A percentile compares a stretch with the other conserved stretches of the same genome.
Conservation (phyloP, 2,113 vertebrate species). For the Motacilla alba region DNA sequence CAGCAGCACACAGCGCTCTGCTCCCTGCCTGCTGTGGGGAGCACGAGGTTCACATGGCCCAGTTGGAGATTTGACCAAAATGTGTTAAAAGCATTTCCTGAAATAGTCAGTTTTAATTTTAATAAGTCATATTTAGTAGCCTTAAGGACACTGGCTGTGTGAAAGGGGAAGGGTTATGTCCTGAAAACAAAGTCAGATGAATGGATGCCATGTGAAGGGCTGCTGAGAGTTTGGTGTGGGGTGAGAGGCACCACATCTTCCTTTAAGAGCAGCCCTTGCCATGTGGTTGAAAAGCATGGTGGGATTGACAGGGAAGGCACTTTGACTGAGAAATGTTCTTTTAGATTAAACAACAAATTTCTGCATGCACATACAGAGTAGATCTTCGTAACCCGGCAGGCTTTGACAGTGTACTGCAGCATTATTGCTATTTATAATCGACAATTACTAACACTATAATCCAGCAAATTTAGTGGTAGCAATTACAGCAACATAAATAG, state of each 20-base stretch:
- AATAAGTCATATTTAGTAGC: background rate
- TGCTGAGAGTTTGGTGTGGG: background rate
- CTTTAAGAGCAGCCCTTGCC: background rate
- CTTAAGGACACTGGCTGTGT: background rate
- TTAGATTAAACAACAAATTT: conserved; percentile 48
- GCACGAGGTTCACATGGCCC: rapidly evolving
- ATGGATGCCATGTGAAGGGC: background rate
- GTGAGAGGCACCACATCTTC: background rate
- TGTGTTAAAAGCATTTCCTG: background rate
- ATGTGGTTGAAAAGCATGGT: background rate
- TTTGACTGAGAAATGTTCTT: conserved; percentile 18
- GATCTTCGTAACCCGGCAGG: background rate
- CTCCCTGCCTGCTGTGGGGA: background rate
- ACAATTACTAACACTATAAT: conserved; percentile 67
- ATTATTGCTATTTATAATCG: conserved; percentile 69
- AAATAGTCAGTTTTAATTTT: background rate
- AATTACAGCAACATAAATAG: conserved; percentile 72
- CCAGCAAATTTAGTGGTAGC: conserved; percentile 62
- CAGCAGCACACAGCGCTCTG: rapidly evolving
- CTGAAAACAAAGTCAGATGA: background rate
- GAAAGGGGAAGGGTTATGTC: background rate
- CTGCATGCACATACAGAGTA: conserved; percentile 42
- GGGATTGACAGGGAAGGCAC: background rate
- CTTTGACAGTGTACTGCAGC: conserved; percentile 58
- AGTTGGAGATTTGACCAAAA: background rate